Evolutionary conservation across 2,797 vertebrate species (phyloP), one percentile per base, ranked within the genome.

Genomic region (Adelosebastes latens): DNA sequence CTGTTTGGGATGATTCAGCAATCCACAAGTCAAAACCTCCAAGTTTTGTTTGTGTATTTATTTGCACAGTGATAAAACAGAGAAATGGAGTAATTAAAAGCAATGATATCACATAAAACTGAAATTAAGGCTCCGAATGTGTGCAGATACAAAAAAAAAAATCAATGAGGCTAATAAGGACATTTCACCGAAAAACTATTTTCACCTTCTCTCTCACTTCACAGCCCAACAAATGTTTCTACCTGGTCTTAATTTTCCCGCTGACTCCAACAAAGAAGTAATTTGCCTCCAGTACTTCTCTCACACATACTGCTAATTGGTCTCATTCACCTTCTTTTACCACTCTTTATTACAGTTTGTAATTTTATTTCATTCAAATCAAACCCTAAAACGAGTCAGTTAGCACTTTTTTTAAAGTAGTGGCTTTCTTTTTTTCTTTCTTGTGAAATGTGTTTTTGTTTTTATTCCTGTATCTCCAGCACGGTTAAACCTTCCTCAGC

Each of bases 1-100:
- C 7, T 71, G 34, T 77, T 56, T 56, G 29, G 61, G 11, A 82
- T 88, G 64, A 84, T 74, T 79, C 61, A 70, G 78, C 72, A 78
- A 72, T 46, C 13, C 74, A 67, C 59, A 34, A 75, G 18, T 77
- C 52, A 76, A 79, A 79, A 66, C 31, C 42, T 76, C 29, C 12
- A 60, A 29, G 2, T 68, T 49, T 36, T 63, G 13, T 56, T 75
- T 77, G 12, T 62, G 18, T 53, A 52, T 73, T 69, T 59, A 69
- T 72, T 58, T 76, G 4, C 7, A 34, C 24, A 42, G 49, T 31
- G 27, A 64, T 20, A 70, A 77, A 73, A 59, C 14, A 24, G 8
- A 69, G 34, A 20, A 24, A 29, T 4, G 5, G 12, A 25, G 2
- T 16, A 39, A 42, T 60, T 32, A 66, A 77, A 77, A 16, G 3